phyloP scores from a whole-genome alignment of 2,113 vertebrate genomes.

The Tenrec ecaudatus region DNA sequence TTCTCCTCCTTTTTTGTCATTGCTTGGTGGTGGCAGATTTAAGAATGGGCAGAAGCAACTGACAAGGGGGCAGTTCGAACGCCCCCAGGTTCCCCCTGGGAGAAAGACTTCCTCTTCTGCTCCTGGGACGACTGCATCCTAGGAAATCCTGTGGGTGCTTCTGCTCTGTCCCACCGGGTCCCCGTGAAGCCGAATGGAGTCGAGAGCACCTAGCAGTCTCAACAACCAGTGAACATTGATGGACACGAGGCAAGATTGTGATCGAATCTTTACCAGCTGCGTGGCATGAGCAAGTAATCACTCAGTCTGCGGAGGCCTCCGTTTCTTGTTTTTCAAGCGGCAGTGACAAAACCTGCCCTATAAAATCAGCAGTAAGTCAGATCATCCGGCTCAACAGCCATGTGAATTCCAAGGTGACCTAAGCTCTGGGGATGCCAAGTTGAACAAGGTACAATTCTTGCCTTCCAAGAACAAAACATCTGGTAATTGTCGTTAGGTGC shows the following conservation, averaged over 20 bases:
- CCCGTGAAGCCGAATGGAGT: neutral
- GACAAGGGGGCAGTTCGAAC: neutral
- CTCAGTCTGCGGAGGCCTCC: neutral
- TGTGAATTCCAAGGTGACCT: neutral
- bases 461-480: too few relatives aligned
- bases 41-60: neutral
- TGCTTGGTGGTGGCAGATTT: neutral
- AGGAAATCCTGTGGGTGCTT: neutral
- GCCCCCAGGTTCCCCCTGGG: neutral
- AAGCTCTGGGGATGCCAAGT: neutral
- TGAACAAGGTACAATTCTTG: neutral
- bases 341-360: constrained; percentile 4
- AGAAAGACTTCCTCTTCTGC: neutral
- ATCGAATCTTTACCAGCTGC: neutral
- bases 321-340: neutral
- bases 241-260: neutral
- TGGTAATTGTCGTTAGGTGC: too few relatives aligned
- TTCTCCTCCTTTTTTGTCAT: neutral
- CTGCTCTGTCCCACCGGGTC: neutral
- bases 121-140: neutral
- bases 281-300: neutral
- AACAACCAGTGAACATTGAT: neutral
- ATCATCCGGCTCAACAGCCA: neutral
- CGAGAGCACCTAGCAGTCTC: neutral
- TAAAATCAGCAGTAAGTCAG: neutral